phyloP scores from a whole-genome alignment of 2,113 vertebrate genomes.

The Sterrhoptilus dennistouni region DNA sequence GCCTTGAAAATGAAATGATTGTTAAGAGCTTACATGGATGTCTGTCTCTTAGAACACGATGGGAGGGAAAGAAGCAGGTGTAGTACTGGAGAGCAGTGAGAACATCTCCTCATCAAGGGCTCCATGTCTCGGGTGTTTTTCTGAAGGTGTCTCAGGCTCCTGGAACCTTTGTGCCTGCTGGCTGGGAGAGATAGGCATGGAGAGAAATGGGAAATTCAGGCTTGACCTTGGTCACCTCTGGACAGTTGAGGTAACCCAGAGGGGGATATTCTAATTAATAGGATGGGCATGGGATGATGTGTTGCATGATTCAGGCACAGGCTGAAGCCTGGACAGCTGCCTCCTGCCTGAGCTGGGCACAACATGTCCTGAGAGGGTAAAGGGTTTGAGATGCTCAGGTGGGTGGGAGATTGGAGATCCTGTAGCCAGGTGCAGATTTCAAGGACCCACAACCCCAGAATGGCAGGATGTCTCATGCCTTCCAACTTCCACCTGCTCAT shows the following conservation, averaged over 20 bases:
- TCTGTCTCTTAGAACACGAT: neutral
- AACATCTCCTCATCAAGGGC: neutral
- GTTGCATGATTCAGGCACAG: fast-evolving
- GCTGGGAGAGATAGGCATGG: neutral
- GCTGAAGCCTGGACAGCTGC: neutral
- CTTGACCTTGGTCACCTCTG: neutral
- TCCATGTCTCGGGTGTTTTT: neutral
- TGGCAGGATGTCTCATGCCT: neutral
- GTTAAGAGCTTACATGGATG: neutral
- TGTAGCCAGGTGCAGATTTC: neutral
- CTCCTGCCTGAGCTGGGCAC: neutral
- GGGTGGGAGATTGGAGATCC: neutral
- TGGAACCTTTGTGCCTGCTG: neutral
- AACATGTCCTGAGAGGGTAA: neutral
- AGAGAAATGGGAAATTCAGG: neutral
- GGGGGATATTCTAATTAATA: neutral
- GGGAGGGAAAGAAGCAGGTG: neutral
- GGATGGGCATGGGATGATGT: fast-evolving
- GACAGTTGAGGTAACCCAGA: too few relatives aligned
- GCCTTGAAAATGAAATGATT: neutral
- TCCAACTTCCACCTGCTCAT: neutral
- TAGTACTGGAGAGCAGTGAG: neutral
- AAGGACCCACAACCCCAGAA: neutral
- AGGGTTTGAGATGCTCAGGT: neutral
- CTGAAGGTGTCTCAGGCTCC: neutral